Base-by-base conservation (phyloP, 1,140 invertebrate species). In the Prorops nasuta region DNA sequence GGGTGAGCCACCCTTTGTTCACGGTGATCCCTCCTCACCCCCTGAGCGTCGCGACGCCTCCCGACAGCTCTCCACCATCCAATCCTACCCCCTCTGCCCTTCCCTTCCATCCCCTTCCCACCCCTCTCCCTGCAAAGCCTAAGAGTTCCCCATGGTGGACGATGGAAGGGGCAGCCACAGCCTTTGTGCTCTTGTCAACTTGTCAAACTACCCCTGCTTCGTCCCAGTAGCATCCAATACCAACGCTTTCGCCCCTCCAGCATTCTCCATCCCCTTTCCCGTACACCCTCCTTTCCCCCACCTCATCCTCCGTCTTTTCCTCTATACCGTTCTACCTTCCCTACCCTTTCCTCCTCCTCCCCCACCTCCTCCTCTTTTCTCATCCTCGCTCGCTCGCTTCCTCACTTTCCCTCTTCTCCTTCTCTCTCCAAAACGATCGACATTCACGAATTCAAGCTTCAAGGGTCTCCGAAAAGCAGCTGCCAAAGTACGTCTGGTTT, bases 161-260 rank as follows among this genome's bases (percentile, higher is more conserved):
- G 24, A 6, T 28, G 24, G 24, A 6, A 28, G 24, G 24, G 24
- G 24, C 4, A 37, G 21, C 56, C 46, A 51, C 58, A 60, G 58
- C 69, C 71, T 76, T 76, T 77, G 71, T 77, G 67, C 72, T 76
- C 74, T 69, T 72, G 73, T 77, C 73, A 77, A 77, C 61, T 72
- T 76, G 74, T 77, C 75, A 77, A 76, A 74, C 72, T 71, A 71
- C 66, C 71, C 70, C 67, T 63, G 59, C 44, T 38, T 35, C 48
- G 38, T 59, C 14, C 59, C 51, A 53, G 64, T 49, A 51, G 51
- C 60, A 68, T 70, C 73, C 72, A 77, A 75, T 75, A 70, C 70
- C 66, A 42, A 63, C 46, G 56, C 58, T n/a, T n/a, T n/a, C n/a
- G n/a, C n/a, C n/a, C n/a, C n/a, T n/a, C n/a, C n/a, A 54, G 58